These are phyloP conservation scores for Patagioenas fasciata DNA, from an alignment of 2,113 vertebrate genomes.

Conservation along the genomic window DNA sequence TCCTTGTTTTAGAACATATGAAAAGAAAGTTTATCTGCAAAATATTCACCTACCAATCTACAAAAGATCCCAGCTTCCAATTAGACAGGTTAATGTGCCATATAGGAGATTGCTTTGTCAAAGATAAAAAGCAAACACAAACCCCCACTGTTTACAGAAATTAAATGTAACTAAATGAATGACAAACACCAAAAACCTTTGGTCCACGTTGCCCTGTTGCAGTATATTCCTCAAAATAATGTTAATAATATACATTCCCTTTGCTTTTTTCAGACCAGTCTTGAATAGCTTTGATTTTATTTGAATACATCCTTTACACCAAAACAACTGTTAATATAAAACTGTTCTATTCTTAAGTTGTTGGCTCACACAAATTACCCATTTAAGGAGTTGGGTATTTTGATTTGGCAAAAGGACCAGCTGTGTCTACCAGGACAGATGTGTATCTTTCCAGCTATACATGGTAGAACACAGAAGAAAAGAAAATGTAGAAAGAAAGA, in stretches of 20 bases:
- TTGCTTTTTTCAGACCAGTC: neutral
- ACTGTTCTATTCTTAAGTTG: neutral
- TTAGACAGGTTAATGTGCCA: neutral
- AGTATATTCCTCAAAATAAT: neutral
- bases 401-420: neutral
- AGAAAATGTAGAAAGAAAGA: neutral
- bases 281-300: neutral
- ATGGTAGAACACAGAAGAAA: neutral
- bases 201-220: accelerated
- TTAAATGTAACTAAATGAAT: neutral
- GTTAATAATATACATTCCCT: neutral
- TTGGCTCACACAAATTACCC: neutral
- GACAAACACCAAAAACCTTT: neutral
- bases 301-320: neutral
- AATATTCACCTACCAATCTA: neutral
- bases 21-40: neutral
- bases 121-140: neutral
- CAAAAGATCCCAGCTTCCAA: neutral
- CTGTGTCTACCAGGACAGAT: neutral
- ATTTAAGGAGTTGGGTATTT: neutral
- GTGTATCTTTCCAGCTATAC: neutral
- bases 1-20: neutral
- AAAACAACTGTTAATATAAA: neutral
- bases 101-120: neutral
- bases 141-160: neutral